Evolutionary conservation across 2,797 vertebrate species (phyloP), one percentile per base, ranked within the genome.

Genomic region (Mormyrops attenuatus): DNA sequence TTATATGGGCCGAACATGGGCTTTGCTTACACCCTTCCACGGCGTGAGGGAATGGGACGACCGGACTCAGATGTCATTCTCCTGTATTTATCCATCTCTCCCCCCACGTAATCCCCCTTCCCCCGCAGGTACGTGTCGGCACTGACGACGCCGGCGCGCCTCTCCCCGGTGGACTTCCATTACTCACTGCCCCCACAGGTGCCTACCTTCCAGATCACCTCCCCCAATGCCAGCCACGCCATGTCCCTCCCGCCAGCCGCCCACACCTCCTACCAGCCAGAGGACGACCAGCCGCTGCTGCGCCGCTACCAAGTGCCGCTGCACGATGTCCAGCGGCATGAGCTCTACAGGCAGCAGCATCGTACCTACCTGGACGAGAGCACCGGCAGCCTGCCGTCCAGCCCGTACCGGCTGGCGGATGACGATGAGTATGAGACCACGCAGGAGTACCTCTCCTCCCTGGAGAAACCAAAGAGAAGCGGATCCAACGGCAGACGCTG

Each of bases 371-470:
- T 97, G 85, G 97, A 97, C 1, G 97, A 98, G 95, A 99, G 98
- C 95, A 96, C 97, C 91, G 98, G 98, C 91, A 99, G 98, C 94
- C 95, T 98, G 93, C 97, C 98, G 82, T 97, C 97, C 94, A 99
- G 98, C 95, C 98, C 98, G 88, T 97, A 97, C 94, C 96, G 97
- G 94, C 97, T 97, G 95, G 96, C 97, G 0, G 97, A 98, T 95
- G 97, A 99, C 1, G 98, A 99, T 41, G 98, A 99, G 93, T 99
- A 99, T 15, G 98, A 99, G 95, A 99, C 97, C 85, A 99, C 98
- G 84, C 98, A 99, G 94, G 98, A 99, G 96, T 98, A 97, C 90
- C 95, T 97, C 93, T 97, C 97, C 92, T 97, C 97, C 50, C 96
- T 97, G 92, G 98, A 98, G 93, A 97, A 97, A 97, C 97, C 98